phyloP scores from a whole-genome alignment of 1,140 invertebrate genomes.

The Lutraria rhynchaena region DNA sequence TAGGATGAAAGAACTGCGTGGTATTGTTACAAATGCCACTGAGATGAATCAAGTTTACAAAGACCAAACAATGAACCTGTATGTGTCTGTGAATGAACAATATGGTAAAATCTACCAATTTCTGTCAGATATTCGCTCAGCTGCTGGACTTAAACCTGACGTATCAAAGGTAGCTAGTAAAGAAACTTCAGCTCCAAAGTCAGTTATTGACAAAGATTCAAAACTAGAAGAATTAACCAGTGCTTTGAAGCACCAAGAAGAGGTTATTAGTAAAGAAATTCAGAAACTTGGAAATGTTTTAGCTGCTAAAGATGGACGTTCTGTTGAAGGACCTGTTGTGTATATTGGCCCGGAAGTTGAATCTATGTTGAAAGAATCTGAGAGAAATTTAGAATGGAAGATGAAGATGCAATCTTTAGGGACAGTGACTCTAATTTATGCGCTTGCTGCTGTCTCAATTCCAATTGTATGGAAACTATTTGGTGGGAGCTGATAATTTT shows the following conservation, averaged over 20 bases:
- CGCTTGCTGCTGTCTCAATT: constrained; percentile 71
- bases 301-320: constrained; percentile 26
- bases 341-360: constrained; percentile 79
- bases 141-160: background rate
- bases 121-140: constrained; percentile 64
- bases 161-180: constrained; percentile 6
- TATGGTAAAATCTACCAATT: constrained; percentile 71
- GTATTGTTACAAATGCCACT: constrained; percentile 84
- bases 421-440: constrained; percentile 75
- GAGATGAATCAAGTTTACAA: constrained; percentile 67
- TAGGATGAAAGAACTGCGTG: constrained; percentile 86
- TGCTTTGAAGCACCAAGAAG: constrained; percentile 68
- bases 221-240: constrained; percentile 70
- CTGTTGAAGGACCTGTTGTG: constrained; percentile 63
- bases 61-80: constrained; percentile 62
- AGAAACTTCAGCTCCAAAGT: background rate
- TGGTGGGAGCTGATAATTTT: constrained; percentile 62
- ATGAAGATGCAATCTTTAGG: constrained; percentile 77
- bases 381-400: constrained; percentile 78
- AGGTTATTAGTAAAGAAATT: constrained; percentile 60
- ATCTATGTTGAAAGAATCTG: constrained; percentile 69
- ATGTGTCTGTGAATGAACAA: constrained; percentile 68
- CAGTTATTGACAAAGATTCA: constrained; percentile 48
- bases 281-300: constrained; percentile 65
- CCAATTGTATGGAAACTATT: constrained; percentile 75